These are phyloP conservation scores for Autographa pulchrina DNA, from an alignment of 2,888 invertebrate genomes.

Conservation along the genomic window DNA sequence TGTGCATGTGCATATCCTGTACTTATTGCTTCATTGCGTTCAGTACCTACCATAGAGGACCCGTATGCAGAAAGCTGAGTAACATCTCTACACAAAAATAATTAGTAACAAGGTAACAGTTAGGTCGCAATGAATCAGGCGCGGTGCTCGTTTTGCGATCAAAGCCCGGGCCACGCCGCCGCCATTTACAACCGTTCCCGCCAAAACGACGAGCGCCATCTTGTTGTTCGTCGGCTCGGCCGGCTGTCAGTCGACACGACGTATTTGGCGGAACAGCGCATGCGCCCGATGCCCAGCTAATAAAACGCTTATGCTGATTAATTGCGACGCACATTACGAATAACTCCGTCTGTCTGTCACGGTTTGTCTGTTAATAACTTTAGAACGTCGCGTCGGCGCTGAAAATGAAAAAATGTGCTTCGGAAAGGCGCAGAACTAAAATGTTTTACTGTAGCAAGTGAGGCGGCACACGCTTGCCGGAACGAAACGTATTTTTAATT, in stretches of 20 bases:
- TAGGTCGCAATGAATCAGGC: conserved; percentile 56
- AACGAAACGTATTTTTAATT: conserved; percentile 72
- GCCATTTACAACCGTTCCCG: conserved; percentile 70
- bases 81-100: conserved; percentile 44
- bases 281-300: conserved; percentile 70
- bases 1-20: not conserved
- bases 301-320: conserved; percentile 85
- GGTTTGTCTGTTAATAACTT: conserved; percentile 66
- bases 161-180: conserved; percentile 72
- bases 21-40: not conserved
- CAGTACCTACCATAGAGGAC: not conserved
- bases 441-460: conserved; percentile 66
- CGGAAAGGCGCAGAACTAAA: conserved; percentile 74
- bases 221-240: conserved; percentile 51
- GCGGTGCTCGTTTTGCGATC: conserved; percentile 54
- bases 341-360: conserved; percentile 66
- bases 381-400: conserved; percentile 50
- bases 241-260: conserved; percentile 72
- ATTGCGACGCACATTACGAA: conserved; percentile 75
- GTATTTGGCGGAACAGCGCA: conserved; percentile 78
- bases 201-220: conserved; percentile 56
- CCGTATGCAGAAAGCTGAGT: not conserved
- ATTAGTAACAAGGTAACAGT: conserved; percentile 44
- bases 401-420: conserved; percentile 64
- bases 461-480: conserved; percentile 54